Evolutionary conservation across 2,113 vertebrate genomes (phyloP), one percentile per base, ranked within the genome.

Genomic region (Aptenodytes patagonicus): DNA sequence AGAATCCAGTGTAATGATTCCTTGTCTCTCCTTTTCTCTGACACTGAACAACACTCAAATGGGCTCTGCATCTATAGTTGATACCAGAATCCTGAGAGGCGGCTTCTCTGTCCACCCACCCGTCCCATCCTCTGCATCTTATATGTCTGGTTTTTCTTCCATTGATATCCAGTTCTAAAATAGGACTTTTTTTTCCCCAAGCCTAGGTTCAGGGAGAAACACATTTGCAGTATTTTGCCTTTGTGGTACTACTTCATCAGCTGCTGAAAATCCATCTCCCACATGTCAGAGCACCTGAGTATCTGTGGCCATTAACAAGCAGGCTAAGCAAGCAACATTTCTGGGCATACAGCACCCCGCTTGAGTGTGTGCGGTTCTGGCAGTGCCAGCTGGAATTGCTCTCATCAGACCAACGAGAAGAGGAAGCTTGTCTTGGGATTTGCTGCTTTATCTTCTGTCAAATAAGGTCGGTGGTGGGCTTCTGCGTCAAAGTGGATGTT

Each of bases 341-440:
- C 21, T 1, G 38, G 62, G 64, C 13, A 2, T 1, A 2, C 58
- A 5, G 29, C 61, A 7, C 40, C 0, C 31, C 18, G 58, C 81
- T 25, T 2, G 42, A 24, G 73, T 2, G 8, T 4, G 9, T 11
- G 0, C 18, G 2, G 6, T 13, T n/a, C 61, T 49, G 68, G 72
- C 69, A 18, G 52, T 0, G 32, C 92, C 24, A 5, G 42, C 62
- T 84, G 86, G 73, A 46, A 12, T 9, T n/a, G 44, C 78, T 68
- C 49, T 60, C 54, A 8, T 58, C 81, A 38, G 6, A 58, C 15
- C 62, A 10, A 20, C 3, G 17, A 24, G n/a, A 17, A 12, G 21
- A 21, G 44, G 70, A 8, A 61, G 5, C 17, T 69, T 77, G 28
- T 51, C 62, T 46, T 44, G 54, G 57, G 64, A 13, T 60, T 42